Evolutionary conservation across 2,797 vertebrate species (phyloP).

Genomic region (Phataginus tricuspis): DNA sequence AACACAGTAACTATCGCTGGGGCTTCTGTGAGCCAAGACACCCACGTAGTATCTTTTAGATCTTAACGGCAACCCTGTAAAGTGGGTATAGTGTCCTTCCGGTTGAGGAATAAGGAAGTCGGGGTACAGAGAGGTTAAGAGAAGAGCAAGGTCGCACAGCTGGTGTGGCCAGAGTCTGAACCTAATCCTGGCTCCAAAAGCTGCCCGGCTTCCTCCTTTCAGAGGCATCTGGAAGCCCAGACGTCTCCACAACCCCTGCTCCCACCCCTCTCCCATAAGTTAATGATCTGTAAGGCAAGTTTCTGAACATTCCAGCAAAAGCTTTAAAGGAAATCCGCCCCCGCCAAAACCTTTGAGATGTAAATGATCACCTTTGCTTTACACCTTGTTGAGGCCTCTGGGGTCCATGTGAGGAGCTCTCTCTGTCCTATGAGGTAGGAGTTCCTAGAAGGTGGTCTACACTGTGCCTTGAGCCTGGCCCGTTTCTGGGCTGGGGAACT

Average conservation of each 20-base stretch:
- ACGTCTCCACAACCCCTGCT: background rate
- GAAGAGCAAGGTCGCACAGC: background rate
- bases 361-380: slow-evolving; percentile 15
- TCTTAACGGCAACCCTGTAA: background rate
- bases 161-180: background rate
- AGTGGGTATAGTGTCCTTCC: background rate
- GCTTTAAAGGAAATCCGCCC: slow-evolving; percentile 63
- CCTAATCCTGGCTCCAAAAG: background rate
- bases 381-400: background rate
- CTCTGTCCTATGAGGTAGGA: background rate
- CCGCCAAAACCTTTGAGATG: background rate
- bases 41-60: background rate
- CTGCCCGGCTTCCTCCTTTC: background rate
- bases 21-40: background rate
- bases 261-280: background rate
- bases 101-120: background rate
- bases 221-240: background rate
- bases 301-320: slow-evolving; percentile 57
- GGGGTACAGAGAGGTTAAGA: background rate
- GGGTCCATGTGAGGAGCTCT: background rate
- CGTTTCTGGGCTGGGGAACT: background rate
- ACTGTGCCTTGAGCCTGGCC: background rate
- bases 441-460: background rate
- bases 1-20: background rate
- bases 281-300: slow-evolving; percentile 72